Conservation (phyloP, 2,113 vertebrate species). For the Monarcha castaneiventris region DNA sequence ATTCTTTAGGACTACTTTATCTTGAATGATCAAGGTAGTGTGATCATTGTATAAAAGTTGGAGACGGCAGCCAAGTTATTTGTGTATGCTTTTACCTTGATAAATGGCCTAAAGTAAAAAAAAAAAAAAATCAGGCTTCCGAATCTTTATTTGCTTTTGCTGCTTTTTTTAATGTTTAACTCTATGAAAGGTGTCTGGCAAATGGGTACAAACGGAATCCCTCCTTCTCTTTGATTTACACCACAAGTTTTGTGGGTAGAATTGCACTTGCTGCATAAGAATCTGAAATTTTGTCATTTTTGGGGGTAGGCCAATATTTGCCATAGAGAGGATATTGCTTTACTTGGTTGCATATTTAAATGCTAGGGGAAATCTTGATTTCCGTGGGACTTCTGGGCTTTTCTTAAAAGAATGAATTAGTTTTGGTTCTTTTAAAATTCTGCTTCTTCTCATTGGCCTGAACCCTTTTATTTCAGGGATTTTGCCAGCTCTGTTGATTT, state of each 20-base stretch:
- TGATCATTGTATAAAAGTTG: neutral
- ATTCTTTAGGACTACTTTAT: neutral
- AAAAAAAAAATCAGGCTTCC: neutral
- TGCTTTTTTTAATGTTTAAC: neutral
- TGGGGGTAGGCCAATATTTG: neutral
- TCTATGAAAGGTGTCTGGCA: neutral
- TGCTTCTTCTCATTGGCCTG: neutral
- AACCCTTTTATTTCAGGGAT: neutral
- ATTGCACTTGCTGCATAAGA: neutral
- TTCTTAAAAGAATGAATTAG: neutral
- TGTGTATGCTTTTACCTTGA: neutral
- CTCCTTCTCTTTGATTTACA: neutral
- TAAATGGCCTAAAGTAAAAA: neutral
- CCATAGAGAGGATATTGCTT: neutral
- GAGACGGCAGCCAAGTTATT: neutral
- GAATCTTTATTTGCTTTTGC: neutral
- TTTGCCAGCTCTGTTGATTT: neutral
- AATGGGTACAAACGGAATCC: neutral
- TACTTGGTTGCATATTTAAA: neutral
- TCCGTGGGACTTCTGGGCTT: neutral
- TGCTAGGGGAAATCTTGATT: neutral
- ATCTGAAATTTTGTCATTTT: neutral
- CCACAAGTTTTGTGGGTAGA: neutral
- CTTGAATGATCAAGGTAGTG: neutral
- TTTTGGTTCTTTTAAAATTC: neutral